Evolutionary conservation across 2,888 invertebrate species (phyloP).

Genomic region (Drosophila leonis): DNA sequence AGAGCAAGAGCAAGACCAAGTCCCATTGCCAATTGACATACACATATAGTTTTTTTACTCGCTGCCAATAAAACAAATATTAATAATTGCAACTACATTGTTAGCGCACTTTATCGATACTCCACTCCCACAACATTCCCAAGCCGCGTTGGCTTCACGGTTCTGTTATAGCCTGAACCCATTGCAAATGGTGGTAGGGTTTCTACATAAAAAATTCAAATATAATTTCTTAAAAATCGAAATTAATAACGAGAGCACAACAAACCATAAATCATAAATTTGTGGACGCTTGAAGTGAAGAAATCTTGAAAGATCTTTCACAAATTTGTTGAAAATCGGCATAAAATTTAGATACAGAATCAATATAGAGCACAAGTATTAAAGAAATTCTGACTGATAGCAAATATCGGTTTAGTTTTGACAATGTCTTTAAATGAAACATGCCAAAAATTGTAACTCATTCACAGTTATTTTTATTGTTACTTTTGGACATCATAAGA

Average conservation of each 20-base stretch:
- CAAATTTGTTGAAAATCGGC: no score
- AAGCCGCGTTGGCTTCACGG: not conserved
- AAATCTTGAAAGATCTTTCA: no score
- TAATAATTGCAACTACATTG: constrained; percentile 8
- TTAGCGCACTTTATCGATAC: constrained; percentile 23
- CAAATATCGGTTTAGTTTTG: no score
- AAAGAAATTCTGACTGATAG: no score
- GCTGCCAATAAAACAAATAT: constrained; percentile 16
- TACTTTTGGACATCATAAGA: not conserved
- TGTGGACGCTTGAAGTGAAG: no score
- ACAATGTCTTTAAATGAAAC: no score
- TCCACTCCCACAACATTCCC: constrained; percentile 31
- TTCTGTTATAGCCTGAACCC: not conserved
- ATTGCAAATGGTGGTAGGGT: not conserved
- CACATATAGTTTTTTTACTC: constrained; percentile 1
- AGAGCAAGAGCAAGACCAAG: constrained; percentile 20
- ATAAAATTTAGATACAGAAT: no score
- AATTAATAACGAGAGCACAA: not conserved
- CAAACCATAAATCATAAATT: not conserved
- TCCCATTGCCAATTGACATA: constrained; percentile 49
- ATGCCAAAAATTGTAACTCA: no score
- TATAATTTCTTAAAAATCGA: no score
- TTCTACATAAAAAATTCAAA: not conserved
- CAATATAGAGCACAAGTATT: no score
- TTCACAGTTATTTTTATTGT: no score